phyloP scores from a whole-genome alignment of 2,888 invertebrate species.

The Hemaris fuciformis region DNA sequence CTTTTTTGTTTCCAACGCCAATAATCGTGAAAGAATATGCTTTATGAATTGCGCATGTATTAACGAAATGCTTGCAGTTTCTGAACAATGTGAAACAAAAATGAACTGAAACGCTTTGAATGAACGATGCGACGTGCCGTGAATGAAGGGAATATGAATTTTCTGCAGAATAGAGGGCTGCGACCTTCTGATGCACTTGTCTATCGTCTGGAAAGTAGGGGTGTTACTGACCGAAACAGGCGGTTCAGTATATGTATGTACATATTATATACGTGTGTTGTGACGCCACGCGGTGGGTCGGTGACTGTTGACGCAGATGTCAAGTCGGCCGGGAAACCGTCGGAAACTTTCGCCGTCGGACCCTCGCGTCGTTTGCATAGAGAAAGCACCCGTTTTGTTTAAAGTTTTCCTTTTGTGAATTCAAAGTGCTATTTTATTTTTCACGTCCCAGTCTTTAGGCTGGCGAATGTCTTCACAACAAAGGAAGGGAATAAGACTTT shows the following conservation, averaged over 20 bases:
- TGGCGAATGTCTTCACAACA: constrained; percentile 27
- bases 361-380: constrained; percentile 62
- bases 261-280: neutral
- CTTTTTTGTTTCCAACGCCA: neutral
- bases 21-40: constrained; percentile 19
- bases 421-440: constrained; percentile 61
- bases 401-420: constrained; percentile 65
- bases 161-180: constrained; percentile 15
- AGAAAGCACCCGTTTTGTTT: constrained; percentile 65
- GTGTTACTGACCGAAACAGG: neutral
- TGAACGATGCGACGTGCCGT: constrained; percentile 30
- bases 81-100: constrained; percentile 19
- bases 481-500: constrained; percentile 34
- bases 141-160: constrained; percentile 29
- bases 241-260: neutral
- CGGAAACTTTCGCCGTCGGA: constrained; percentile 58
- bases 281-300: neutral
- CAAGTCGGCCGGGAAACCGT: constrained; percentile 29
- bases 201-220: neutral
- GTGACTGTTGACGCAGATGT: constrained; percentile 17
- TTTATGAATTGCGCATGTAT: neutral
- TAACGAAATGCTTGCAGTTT: neutral
- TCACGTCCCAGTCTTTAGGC: constrained; percentile 39
- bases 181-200: constrained; percentile 3
- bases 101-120: constrained; percentile 17